Evolutionary conservation across 92 coral and sea anemone genomes (phyloP).

Genomic region (Epizoanthus rinbou): DNA sequence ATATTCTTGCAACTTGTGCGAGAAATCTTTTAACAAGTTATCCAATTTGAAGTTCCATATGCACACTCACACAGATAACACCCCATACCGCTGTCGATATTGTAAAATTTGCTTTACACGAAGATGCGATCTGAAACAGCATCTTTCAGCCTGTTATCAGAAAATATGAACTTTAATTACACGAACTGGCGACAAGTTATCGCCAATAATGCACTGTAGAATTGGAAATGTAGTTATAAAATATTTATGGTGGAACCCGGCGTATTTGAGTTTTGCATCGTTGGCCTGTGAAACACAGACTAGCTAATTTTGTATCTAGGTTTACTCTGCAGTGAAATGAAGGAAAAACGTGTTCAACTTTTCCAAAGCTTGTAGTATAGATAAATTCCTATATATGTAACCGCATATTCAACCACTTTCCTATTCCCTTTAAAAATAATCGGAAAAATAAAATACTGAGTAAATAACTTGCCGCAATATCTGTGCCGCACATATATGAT

Average conservation of each 20-base stretch:
- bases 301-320: background rate
- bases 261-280: background rate
- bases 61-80: conserved; percentile 97
- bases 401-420: background rate
- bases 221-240: conserved; percentile 3
- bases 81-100: conserved; percentile 91
- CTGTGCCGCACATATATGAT: background rate
- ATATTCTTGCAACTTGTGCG: conserved; percentile 86
- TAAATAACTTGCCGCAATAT: background rate
- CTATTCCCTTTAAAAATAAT: background rate
- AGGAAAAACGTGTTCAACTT: background rate
- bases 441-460: background rate
- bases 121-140: conserved; percentile 96
- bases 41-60: conserved; percentile 95
- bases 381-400: background rate
- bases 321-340: background rate
- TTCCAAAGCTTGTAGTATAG: too few relatives aligned
- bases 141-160: conserved; percentile 60
- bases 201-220: conserved; percentile 18
- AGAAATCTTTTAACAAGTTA: conserved; percentile 95
- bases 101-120: conserved; percentile 89
- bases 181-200: conserved; percentile 23
- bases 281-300: background rate
- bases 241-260: conserved; percentile 11
- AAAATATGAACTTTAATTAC: conserved; percentile 13